Evolutionary conservation across 2,113 vertebrate species (phyloP), one percentile per base, ranked within the genome.

Genomic region (Suricata suricatta): DNA sequence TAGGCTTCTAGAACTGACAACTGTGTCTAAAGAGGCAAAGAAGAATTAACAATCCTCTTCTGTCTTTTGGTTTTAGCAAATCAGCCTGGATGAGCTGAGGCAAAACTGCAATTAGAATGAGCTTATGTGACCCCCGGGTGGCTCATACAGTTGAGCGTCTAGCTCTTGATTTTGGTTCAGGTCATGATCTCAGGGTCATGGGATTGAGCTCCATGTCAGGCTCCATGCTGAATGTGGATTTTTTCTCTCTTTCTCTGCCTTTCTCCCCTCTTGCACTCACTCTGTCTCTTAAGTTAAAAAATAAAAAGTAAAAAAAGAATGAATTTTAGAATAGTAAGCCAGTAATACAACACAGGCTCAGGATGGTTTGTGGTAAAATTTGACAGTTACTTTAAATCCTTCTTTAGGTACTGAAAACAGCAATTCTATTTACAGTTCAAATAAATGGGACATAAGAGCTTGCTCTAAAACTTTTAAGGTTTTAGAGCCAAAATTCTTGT

Each of bases 31-130:
- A 79, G 47, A 66, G 38, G 17, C 27, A 44, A 91, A 27, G 41
- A 74, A 88, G 35, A 19, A 16, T 72, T 93, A 87, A 85, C 15
- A 60, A 68, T 72, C 31, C 21, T 68, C 27, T 86, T 90, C 23
- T 63, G 12, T 76, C 27, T 66, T 88, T 92, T 76, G 12, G 41
- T 87, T 96, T 93, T 84, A 93, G 16, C 17, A 94, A 93, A 84
- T 76, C n/a, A 69, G 14, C 81, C 3, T 50, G 14, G 33, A 15
- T 81, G n/a, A 90, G 15, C 13, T 93, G 83, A 77, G 29, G 17
- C 15, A 83, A 69, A 86, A 21, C 9, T 83, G 38, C 54, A 50
- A 31, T 90, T 81, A 35, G n/a, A 60, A 95, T 44, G 68, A 63
- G 27, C 47, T 41, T 60, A 21, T 0, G 21, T 23, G 21, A 21